Conservation (phyloP, 1,140 invertebrate genomes). For the Bombus haemorrhoidalis region DNA sequence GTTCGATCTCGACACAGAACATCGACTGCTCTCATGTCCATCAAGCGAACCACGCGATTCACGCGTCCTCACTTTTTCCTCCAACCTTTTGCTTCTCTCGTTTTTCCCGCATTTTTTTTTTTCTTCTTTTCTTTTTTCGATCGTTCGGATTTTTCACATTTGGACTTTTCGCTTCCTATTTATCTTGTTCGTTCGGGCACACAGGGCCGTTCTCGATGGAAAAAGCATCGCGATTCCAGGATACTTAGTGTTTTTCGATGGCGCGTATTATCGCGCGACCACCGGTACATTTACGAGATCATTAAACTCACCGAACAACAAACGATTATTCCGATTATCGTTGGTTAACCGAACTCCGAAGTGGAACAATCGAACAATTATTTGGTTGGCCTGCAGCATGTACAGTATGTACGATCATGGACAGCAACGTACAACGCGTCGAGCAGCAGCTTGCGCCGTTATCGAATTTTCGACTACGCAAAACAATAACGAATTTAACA, state of each 20-base stretch:
- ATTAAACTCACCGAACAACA: constrained; percentile 40
- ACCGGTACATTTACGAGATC: constrained; percentile 51
- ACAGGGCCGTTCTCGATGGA: too few species aligned
- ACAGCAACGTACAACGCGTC: not conserved
- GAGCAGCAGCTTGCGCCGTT: constrained; percentile 1
- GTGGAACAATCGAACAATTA: constrained; percentile 55
- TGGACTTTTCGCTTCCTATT: too few species aligned
- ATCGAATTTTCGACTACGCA: constrained; percentile 41
- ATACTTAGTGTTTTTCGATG: not conserved
- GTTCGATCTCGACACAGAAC: constrained; percentile 49
- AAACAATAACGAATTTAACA: constrained; percentile 31
- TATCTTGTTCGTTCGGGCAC: too few species aligned
- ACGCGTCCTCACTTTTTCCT: not conserved
- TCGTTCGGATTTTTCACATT: not conserved
- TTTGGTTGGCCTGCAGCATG: constrained; percentile 27
- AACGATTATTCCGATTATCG: constrained; percentile 62
- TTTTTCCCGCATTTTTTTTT: not conserved
- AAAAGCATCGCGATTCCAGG: too few species aligned
- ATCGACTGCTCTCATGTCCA: not conserved
- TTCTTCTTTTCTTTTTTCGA: not conserved
- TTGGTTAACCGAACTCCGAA: constrained; percentile 53
- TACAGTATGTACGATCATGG: not conserved
- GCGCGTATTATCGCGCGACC: not conserved
- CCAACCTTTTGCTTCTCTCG: not conserved
- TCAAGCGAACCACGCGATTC: not conserved